Evolutionary conservation across 1,140 invertebrate species (phyloP), one percentile per base, ranked within the genome.

Genomic region (Idris sp.): DNA sequence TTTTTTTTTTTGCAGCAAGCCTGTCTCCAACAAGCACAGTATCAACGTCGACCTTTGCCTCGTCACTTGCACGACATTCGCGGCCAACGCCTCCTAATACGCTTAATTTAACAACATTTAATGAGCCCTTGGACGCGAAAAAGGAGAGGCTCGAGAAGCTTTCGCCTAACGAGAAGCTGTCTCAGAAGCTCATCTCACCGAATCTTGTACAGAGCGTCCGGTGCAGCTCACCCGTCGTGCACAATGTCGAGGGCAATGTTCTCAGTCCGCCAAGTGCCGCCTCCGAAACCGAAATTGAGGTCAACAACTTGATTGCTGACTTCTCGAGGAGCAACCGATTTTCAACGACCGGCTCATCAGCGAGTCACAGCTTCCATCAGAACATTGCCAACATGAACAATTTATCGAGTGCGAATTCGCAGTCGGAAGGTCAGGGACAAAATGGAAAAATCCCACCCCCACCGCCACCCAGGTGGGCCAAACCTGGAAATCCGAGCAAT

Each of bases 61-160:
- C 83, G 13, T 84, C 84, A 41, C 69, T 82, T 44, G 84, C 85
- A 2, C 79, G 92, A 79, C 91, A 91, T 28, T 91, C 91, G n/a
- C 88, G 93, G 77, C 93, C 93, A 0, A 93, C 93, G 54, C 92
- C 93, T 68, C 94, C 94, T 3, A 95, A 94, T 79, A 95, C 94
- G 10, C 84, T 95, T 62, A 95, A 94, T 86, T 88, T 95, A 49
- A 90, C 84, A 25, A 85, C 81, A 2, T 87, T 87, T 69, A 87
- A 88, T 59, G 86, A 88, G 46, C 86, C 86, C 1, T 36, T 86
- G 51, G 84, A 84, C 36, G 22, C 61, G 2, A 79, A 81, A 43
- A 83, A 81, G 40, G 79, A 81, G 14, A 78, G 74, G 10, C 74
- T 78, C 22, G 79, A 82, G 11, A 79, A 82, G 25, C 79, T 84